phyloP scores from a whole-genome alignment of 2,888 invertebrate genomes.

The Opisthograptis luteolata region DNA sequence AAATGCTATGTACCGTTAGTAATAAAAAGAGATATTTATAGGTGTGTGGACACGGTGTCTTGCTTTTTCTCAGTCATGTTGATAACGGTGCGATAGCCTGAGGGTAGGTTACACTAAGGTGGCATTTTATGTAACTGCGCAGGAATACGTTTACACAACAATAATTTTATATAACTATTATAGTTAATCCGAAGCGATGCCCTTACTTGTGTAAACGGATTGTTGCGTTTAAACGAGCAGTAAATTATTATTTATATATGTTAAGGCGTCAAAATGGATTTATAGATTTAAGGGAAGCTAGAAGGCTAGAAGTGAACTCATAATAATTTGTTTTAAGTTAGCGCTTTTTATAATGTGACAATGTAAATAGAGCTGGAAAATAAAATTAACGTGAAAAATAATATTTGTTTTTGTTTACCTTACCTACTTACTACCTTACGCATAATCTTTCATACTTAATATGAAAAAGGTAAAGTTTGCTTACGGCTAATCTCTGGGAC shows the following conservation, averaged over 20 bases:
- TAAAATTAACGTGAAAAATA: slow-evolving; percentile 43
- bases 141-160: slow-evolving; percentile 28
- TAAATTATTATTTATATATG: slow-evolving; percentile 70
- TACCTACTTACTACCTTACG: too few species aligned
- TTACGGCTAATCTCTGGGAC: too few species aligned
- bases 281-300: slow-evolving; percentile 46
- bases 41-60: too few species aligned
- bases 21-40: too few species aligned
- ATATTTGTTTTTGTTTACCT: not conserved
- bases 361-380: slow-evolving; percentile 62
- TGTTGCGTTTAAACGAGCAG: slow-evolving; percentile 46
- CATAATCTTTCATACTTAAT: too few species aligned
- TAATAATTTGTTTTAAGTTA: slow-evolving; percentile 55
- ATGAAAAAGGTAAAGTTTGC: too few species aligned
- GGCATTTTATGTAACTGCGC: slow-evolving; percentile 1
- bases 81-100: too few species aligned
- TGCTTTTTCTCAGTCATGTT: too few species aligned
- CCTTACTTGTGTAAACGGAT: slow-evolving; percentile 43
- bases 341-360: slow-evolving; percentile 60
- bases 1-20: too few species aligned
- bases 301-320: slow-evolving; percentile 55
- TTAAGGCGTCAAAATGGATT: slow-evolving; percentile 46
- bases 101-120: too few species aligned
- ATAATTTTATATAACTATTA: slow-evolving; percentile 10
- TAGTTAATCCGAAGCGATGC: slow-evolving; percentile 14